Percentiles rank a stretch among this genome's conserved stretches.
These are phyloP conservation scores for Eulemur mongoz DNA, from an alignment of 2,797 vertebrate species.

Conservation along the genomic window DNA sequence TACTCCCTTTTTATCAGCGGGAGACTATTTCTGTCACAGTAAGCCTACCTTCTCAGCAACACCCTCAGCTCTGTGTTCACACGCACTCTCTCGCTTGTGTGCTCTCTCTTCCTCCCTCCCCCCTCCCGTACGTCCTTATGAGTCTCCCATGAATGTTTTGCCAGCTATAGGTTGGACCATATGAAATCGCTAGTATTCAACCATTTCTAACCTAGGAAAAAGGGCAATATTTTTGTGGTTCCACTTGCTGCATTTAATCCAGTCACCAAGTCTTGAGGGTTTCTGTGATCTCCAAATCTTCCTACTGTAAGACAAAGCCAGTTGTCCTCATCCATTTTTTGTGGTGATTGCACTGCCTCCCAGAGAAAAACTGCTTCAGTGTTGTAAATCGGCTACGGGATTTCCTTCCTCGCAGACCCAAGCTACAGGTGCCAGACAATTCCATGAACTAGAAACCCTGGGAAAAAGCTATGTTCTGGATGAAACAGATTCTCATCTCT, in stretches of 20 bases:
- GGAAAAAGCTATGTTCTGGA: neutral
- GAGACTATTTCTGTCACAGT: neutral
- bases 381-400: neutral
- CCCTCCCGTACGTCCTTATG: neutral
- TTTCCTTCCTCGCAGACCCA: neutral
- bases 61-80: neutral
- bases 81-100: too few species aligned
- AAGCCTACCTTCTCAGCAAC: neutral
- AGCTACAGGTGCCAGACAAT: neutral
- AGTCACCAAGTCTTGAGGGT: neutral
- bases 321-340: neutral
- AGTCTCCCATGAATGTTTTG: neutral
- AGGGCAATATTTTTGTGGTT: neutral
- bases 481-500: neutral
- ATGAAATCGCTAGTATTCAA: neutral
- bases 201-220: neutral
- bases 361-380: neutral
- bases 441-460: neutral
- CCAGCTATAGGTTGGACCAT: neutral
- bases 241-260: neutral
- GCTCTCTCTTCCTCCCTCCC: neutral
- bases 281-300: neutral
- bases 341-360: neutral
- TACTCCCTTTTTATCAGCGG: neutral
- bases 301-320: neutral